phyloP scores from a whole-genome alignment of 2,113 vertebrate species.

The Solea solea region DNA sequence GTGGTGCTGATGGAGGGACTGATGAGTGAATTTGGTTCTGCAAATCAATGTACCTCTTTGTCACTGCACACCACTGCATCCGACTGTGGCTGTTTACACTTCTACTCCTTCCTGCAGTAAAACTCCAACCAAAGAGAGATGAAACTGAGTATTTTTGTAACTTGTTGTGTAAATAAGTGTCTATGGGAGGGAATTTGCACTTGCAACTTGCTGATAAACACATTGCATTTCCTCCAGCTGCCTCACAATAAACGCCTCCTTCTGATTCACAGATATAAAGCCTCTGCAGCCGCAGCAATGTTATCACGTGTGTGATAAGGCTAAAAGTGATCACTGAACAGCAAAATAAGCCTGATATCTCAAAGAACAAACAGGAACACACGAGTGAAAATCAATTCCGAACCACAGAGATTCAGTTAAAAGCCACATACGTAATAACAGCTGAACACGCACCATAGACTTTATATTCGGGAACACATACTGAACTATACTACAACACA shows the following conservation, averaged over 20 bases:
- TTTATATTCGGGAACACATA: no score
- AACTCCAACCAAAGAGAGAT: not conserved
- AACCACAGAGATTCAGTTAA: not conserved
- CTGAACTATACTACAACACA: not conserved
- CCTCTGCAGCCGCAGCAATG: not conserved
- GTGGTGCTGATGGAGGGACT: no score
- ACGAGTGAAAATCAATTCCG: not conserved
- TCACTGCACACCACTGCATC: not conserved
- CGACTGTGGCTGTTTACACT: not conserved
- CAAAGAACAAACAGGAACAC: not conserved
- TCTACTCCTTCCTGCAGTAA: not conserved
- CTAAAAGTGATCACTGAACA: slow-evolving; percentile 6
- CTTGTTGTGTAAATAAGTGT: not conserved
- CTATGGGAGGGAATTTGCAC: not conserved
- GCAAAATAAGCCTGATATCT: slow-evolving; percentile 1
- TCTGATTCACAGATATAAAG: not conserved
- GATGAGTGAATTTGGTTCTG: no score
- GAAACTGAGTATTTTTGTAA: not conserved
- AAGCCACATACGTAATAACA: not conserved
- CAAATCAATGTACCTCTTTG: no score
- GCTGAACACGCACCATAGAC: not conserved
- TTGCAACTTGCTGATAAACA: not conserved
- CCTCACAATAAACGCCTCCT: not conserved
- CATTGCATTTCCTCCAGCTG: not conserved
- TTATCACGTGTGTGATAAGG: not conserved